Evolutionary conservation across 2,113 vertebrate genomes (phyloP), one percentile per base, ranked within the genome.

Genomic region (Chaetura pelagica): DNA sequence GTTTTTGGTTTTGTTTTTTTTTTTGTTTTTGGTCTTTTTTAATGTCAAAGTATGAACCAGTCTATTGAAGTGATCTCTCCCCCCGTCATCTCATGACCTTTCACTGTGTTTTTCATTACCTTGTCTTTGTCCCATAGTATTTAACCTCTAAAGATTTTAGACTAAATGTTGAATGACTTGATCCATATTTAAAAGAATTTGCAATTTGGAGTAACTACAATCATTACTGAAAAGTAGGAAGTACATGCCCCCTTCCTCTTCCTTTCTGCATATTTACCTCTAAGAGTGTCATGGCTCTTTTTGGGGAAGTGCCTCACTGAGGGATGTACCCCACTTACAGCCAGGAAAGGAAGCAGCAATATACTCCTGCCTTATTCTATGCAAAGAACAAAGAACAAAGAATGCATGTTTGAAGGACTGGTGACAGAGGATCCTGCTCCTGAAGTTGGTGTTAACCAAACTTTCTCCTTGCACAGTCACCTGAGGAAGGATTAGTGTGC

Each of bases 401-500:
- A 44, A 1, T 19, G 24, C 26, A 12, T 23, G 3, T n/a, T 62
- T 67, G 72, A 78, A 61, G 40, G 40, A 34, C 64, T 40, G 29
- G 32, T 68, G 42, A 44, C 23, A 72, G 32, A 49, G 17, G 21
- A 17, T 86, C 51, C 71, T 89, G 23, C 42, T 72, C 18, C 22
- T 22, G 15, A 62, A 62, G 21, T 7, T 46, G 32, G 32, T 42
- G 21, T 32, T 57, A 61, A 32, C 17, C 0, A 1, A 42, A 3
- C 27, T 73, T 83, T 69, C 13, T 16, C 15, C n/a, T 68, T 42
- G 52, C 34, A 9, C 7, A 4, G 26, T 72, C 17, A 18, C 34
- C 0, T 24, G 62, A 2, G 2, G 13, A 24, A 71, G 22, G 29
- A 30, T 5, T 1, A 12, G 27, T 8, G n/a, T 38, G 52, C 18